Evolutionary conservation across 2,113 vertebrate species (phyloP).

Genomic region (Solea solea): DNA sequence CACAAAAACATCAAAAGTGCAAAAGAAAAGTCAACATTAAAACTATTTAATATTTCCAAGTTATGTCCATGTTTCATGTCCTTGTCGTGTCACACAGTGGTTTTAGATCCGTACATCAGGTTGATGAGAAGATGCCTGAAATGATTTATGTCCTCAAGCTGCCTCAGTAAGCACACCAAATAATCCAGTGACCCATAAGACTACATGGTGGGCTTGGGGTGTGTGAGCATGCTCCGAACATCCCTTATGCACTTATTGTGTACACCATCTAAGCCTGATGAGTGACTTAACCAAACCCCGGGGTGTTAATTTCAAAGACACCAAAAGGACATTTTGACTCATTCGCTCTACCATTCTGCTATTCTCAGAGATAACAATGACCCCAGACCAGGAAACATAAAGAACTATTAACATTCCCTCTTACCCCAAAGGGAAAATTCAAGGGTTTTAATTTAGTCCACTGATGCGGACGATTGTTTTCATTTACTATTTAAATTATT

Average conservation of each 20-base stretch:
- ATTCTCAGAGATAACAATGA: slow-evolving; percentile 46
- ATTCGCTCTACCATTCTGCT: slow-evolving; percentile 62
- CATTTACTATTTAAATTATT: slow-evolving; percentile 16
- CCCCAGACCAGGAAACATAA: slow-evolving; percentile 35
- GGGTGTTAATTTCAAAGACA: slow-evolving; percentile 61
- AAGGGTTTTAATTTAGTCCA: slow-evolving; percentile 27
- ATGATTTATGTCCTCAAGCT: slow-evolving; percentile 38
- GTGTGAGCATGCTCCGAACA: slow-evolving; percentile 53
- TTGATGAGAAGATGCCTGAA: slow-evolving; percentile 9
- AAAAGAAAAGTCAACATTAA: neutral
- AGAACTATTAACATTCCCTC: slow-evolving; percentile 17
- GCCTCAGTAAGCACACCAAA: slow-evolving; percentile 19
- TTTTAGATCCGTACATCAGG: neutral
- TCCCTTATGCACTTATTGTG: slow-evolving; percentile 31
- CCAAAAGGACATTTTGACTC: slow-evolving; percentile 82
- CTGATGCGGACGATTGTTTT: slow-evolving; percentile 28
- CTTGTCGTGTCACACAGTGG: neutral
- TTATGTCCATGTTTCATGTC: neutral
- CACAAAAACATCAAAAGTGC: slow-evolving; percentile 1
- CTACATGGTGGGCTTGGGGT: slow-evolving; percentile 15
- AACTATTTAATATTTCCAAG: neutral
- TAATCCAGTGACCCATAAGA: slow-evolving; percentile 44
- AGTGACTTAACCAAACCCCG: slow-evolving; percentile 51
- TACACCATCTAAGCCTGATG: slow-evolving; percentile 54
- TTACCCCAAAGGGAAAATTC: slow-evolving; percentile 25